phyloP scores from a whole-genome alignment of 2,888 invertebrate genomes.

The Lamellibrachia columna region DNA sequence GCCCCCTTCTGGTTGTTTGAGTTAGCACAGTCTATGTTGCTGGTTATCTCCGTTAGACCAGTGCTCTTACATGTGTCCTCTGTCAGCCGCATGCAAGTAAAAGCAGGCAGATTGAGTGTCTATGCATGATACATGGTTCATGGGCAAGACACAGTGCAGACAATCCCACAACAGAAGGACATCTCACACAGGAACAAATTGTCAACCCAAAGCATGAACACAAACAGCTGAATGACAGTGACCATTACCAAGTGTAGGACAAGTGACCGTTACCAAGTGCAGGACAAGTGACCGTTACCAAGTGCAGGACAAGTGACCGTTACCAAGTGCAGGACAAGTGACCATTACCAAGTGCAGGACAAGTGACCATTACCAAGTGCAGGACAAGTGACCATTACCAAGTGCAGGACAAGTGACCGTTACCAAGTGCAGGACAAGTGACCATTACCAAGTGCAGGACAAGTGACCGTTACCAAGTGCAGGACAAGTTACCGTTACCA shows the following conservation, averaged over 20 bases:
- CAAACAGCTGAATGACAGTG: background rate
- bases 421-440: background rate
- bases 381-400: background rate
- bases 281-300: background rate
- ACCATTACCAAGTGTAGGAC: background rate
- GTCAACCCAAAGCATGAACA: background rate
- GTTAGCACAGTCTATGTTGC: background rate
- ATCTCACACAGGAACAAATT: background rate
- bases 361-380: background rate
- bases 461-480: background rate
- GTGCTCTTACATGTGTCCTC: background rate
- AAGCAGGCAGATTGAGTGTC: background rate
- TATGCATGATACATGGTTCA: background rate
- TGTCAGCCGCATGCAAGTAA: background rate
- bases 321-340: background rate
- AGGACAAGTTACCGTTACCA: background rate
- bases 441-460: background rate
- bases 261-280: background rate
- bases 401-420: background rate
- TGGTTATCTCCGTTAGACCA: background rate
- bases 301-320: background rate
- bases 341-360: background rate
- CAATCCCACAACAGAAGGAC: background rate
- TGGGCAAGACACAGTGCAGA: background rate
- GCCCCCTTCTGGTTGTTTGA: slow-evolving; percentile 16